Percentiles rank a stretch among this genome's conserved stretches.
Conservation (phyloP, 2,888 invertebrate genomes). For the Tuta absoluta region DNA sequence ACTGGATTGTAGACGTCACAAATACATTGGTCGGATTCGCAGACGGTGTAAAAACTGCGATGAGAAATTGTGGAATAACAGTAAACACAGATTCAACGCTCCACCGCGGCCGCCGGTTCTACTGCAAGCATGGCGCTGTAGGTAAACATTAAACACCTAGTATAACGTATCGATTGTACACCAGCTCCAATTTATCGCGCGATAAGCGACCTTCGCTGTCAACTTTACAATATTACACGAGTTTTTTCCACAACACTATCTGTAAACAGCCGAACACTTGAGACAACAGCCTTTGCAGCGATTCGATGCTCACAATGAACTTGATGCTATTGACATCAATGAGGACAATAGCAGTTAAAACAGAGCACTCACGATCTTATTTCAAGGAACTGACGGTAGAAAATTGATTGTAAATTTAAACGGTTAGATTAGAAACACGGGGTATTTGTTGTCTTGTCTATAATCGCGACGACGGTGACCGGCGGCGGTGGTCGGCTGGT, state of each 20-base stretch:
- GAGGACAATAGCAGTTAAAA: constrained; percentile 43
- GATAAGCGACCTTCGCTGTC: constrained; percentile 58
- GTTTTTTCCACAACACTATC: constrained; percentile 40
- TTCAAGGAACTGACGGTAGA: not conserved
- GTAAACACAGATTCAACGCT: constrained; percentile 18
- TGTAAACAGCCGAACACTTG: not conserved
- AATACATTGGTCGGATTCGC: not conserved
- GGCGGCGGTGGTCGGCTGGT: not conserved
- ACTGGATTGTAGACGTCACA: constrained; percentile 18
- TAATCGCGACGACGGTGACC: not conserved
- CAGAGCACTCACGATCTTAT: constrained; percentile 8
- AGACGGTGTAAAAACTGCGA: constrained; percentile 7
- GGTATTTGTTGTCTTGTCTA: not conserved
- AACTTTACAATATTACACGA: constrained; percentile 48
- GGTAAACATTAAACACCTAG: not conserved
- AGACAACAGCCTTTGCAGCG: constrained; percentile 7
- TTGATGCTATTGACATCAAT: constrained; percentile 53
- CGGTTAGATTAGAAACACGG: constrained; percentile 7
- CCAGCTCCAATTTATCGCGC: constrained; percentile 73
- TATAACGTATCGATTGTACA: constrained; percentile 67
- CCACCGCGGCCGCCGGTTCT: constrained; percentile 23
- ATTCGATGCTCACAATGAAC: constrained; percentile 38
- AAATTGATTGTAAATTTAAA: not conserved
- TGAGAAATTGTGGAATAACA: constrained; percentile 22
- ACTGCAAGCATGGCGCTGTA: constrained; percentile 17